Conservation (phyloP, 2,797 vertebrate species). For the Anas bernieri region DNA sequence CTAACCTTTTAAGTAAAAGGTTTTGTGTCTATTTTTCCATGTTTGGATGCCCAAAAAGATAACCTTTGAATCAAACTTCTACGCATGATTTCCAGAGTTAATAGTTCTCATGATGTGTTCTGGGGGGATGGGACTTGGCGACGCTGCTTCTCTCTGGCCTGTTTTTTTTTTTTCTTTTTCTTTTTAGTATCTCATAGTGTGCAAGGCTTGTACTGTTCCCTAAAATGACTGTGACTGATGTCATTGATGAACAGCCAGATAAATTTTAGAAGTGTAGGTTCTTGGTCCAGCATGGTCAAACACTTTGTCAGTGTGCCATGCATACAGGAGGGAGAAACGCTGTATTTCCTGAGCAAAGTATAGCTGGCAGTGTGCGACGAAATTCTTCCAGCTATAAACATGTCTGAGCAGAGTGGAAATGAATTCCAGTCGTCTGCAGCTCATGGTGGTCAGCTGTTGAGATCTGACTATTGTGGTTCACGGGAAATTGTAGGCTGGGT, state of each 20-base stretch:
- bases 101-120: accelerated
- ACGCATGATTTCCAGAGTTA: neutral
- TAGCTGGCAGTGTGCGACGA: neutral
- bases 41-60: neutral
- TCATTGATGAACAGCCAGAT: neutral
- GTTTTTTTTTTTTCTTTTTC: neutral
- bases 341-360: neutral
- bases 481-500: neutral
- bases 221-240: neutral
- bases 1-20: neutral
- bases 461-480: neutral
- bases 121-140: neutral
- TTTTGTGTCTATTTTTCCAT: neutral
- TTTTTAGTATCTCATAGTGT: accelerated
- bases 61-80: neutral
- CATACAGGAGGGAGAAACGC: neutral
- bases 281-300: neutral
- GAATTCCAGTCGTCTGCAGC: neutral
- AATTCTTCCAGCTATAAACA: neutral
- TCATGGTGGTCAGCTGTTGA: neutral
- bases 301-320: neutral
- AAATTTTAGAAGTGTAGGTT: neutral
- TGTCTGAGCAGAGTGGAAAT: neutral
- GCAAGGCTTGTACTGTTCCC: neutral
- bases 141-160: neutral